Evolutionary conservation across 2,888 invertebrate genomes (phyloP).

Genomic region (Xylophagus ater): DNA sequence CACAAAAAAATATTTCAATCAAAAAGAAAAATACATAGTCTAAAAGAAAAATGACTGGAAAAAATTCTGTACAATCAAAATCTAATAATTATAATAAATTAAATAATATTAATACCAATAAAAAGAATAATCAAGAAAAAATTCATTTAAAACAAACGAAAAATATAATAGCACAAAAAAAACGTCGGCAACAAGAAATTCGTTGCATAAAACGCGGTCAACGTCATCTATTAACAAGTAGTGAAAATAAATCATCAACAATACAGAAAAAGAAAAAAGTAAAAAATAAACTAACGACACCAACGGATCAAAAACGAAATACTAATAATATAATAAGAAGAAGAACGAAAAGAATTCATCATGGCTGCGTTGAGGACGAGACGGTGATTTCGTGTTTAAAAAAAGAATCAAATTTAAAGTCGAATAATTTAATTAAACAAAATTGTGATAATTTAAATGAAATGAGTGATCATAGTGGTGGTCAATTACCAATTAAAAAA

Average conservation of each 20-base stretch:
- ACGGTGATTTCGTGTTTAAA: slow-evolving; percentile 11
- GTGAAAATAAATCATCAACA: slow-evolving; percentile 25
- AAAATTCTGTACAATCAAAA: background rate
- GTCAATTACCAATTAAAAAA: slow-evolving; percentile 35
- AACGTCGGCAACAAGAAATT: slow-evolving; percentile 28
- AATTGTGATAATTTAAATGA: slow-evolving; percentile 14
- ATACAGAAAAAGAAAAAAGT: slow-evolving; percentile 7
- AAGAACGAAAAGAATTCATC: slow-evolving; percentile 16
- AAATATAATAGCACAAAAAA: slow-evolving; percentile 15
- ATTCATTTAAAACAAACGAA: slow-evolving; percentile 1
- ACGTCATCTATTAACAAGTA: slow-evolving; percentile 35
- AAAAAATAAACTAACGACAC: slow-evolving; percentile 11
- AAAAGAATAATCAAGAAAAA: slow-evolving; percentile 2
- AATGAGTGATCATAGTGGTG: slow-evolving; percentile 25
- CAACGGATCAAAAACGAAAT: slow-evolving; percentile 7
- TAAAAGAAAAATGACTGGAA: too few species aligned
- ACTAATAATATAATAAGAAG: slow-evolving; percentile 19
- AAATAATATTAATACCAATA: too few species aligned
- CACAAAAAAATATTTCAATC: too few species aligned
- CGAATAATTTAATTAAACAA: background rate
- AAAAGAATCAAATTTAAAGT: background rate
- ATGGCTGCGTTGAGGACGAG: slow-evolving; percentile 12
- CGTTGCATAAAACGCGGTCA: slow-evolving; percentile 36
- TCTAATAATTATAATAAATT: background rate
- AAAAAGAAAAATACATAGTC: background rate